phyloP scores from a whole-genome alignment of 2,797 vertebrate genomes.

The Falco berigora region DNA sequence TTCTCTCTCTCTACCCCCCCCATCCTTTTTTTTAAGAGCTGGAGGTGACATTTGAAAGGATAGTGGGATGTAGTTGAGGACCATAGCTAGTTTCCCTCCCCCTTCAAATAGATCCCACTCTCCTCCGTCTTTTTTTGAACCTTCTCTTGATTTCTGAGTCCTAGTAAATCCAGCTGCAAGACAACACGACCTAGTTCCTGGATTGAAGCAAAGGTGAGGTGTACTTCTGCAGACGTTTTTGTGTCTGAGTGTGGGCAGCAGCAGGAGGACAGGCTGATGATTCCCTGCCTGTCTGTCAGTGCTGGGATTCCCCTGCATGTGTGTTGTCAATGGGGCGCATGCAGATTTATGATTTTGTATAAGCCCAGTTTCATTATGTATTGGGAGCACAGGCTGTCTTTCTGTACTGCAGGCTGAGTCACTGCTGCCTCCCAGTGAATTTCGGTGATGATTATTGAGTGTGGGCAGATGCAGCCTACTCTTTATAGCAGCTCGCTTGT shows the following conservation, averaged over 20 bases:
- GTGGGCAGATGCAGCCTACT: constrained; percentile 47
- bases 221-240: not conserved
- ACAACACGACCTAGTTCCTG: not conserved
- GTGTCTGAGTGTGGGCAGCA: not conserved
- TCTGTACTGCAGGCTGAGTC: constrained; percentile 38
- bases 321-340: not conserved
- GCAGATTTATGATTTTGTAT: not conserved
- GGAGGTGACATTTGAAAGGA: not conserved
- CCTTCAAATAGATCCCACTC: not conserved
- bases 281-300: not conserved
- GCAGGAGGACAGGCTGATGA: not conserved
- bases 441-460: not conserved
- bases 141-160: not conserved
- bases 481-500: not conserved
- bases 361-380: not conserved
- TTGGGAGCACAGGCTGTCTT: not conserved
- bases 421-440: constrained; percentile 38
- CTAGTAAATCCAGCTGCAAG: not conserved
- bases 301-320: not conserved
- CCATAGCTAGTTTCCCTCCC: not conserved
- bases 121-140: not conserved
- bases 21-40: not conserved
- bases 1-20: not conserved
- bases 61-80: not conserved
- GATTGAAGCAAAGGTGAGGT: not conserved